Evolutionary conservation across 2,113 vertebrate species (phyloP).

Genomic region (Sphaerodactylus townsendi): DNA sequence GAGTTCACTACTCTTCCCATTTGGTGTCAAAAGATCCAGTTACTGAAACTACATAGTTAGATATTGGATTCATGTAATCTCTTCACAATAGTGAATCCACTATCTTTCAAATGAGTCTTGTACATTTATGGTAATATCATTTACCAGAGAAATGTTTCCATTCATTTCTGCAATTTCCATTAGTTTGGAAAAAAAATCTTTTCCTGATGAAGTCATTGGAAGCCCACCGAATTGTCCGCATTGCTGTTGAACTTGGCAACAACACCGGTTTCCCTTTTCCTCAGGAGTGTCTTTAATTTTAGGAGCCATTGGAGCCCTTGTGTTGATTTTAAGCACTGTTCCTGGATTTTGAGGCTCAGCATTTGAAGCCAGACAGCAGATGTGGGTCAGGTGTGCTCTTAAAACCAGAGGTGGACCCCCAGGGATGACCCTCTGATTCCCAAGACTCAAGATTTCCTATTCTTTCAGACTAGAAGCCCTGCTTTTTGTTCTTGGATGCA

Average conservation of each 20-base stretch:
- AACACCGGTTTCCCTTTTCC: constrained; percentile 2
- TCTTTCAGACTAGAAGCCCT: background rate
- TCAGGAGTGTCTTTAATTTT: constrained; percentile 31
- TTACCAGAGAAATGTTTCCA: background rate
- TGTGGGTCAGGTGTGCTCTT: constrained; percentile 11
- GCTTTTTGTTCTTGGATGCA: background rate
- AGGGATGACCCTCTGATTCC: background rate
- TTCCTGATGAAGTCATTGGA: constrained; percentile 23
- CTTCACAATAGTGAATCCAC: background rate
- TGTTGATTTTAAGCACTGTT: constrained; percentile 18
- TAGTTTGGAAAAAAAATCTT: constrained; percentile 7
- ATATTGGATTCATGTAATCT: background rate
- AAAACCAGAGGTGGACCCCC: background rate
- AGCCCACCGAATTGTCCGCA: constrained; percentile 13
- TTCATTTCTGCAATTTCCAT: constrained; percentile 31
- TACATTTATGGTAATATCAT: background rate
- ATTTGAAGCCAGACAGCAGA: constrained; percentile 1
- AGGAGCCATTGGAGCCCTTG: constrained; percentile 26
- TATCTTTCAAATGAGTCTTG: background rate
- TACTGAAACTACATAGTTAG: background rate
- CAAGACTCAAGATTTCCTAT: background rate
- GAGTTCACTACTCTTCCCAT: no score
- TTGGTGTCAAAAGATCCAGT: background rate
- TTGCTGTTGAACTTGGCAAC: constrained; percentile 24
- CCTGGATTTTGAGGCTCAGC: constrained; percentile 3